Conservation (phyloP, 92 coral and sea anemone genomes). For the Porites rus region DNA sequence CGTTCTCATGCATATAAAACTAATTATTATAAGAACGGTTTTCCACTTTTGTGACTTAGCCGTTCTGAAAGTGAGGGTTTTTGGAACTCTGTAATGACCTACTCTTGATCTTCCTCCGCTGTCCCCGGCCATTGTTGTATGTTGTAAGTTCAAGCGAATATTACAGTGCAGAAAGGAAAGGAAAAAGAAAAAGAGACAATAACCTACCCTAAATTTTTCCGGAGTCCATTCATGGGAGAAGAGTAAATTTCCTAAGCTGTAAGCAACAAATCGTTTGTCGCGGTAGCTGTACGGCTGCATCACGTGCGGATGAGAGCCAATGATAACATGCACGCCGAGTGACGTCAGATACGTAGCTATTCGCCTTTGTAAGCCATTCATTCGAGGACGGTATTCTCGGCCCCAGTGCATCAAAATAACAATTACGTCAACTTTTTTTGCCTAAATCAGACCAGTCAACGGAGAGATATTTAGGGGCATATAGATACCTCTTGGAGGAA, state of each 20-base stretch:
- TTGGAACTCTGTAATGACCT: no score
- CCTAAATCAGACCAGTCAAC: neutral
- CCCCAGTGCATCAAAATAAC: slow-evolving; percentile 68
- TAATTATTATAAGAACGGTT: no score
- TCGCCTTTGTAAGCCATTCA: slow-evolving; percentile 35
- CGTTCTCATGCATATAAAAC: no score
- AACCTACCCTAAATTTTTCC: slow-evolving; percentile 31
- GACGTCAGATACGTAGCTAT: slow-evolving; percentile 65
- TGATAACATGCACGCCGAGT: slow-evolving; percentile 63
- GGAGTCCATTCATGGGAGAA: slow-evolving; percentile 40
- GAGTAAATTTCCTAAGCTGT: slow-evolving; percentile 60
- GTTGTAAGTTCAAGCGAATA: no score
- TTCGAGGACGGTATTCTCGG: slow-evolving; percentile 30
- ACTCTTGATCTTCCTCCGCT: no score
- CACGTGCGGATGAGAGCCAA: slow-evolving; percentile 64
- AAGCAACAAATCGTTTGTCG: slow-evolving; percentile 48
- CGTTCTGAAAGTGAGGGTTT: no score
- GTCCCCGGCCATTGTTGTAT: no score
- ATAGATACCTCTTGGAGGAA: no score
- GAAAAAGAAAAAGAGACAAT: no score
- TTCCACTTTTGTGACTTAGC: no score
- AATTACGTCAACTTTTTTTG: slow-evolving; percentile 43
- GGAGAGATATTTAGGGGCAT: neutral
- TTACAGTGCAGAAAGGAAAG: no score
- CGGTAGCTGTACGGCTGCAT: slow-evolving; percentile 47